phyloP scores from a whole-genome alignment of 1,140 invertebrate species.

The Eueides isabella region DNA sequence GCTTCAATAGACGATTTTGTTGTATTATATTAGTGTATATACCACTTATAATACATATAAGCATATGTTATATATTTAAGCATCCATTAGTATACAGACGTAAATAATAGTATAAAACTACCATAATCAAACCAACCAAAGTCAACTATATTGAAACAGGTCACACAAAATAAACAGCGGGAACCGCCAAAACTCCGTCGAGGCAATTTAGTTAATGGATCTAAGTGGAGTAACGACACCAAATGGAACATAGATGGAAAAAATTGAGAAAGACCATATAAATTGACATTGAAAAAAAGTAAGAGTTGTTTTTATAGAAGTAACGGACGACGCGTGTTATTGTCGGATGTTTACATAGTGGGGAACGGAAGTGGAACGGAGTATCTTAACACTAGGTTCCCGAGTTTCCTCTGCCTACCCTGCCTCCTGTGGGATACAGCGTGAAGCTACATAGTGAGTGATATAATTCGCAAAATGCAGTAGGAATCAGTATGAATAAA shows the following conservation, averaged over 20 bases:
- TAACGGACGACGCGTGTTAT: not conserved
- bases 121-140: not conserved
- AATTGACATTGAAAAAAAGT: not conserved
- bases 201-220: slow-evolving; percentile 50
- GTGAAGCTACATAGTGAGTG: no score
- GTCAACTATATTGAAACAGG: slow-evolving; percentile 7
- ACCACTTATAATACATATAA: not conserved
- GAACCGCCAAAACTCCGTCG: slow-evolving; percentile 31
- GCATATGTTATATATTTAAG: not conserved
- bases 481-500: no score
- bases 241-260: not conserved
- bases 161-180: slow-evolving; percentile 32
- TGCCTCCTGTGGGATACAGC: no score
- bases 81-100: not conserved
- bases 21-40: no score
- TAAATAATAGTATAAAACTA: not conserved
- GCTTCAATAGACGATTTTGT: no score
- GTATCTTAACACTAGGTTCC: no score
- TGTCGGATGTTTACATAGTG: not conserved
- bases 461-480: no score
- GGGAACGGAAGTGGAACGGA: no score
- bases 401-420: no score
- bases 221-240: slow-evolving; percentile 29
- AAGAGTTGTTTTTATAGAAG: not conserved
- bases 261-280: not conserved